Conservation (phyloP, 2,888 invertebrate genomes). For the Flabesymbios commensalis region DNA sequence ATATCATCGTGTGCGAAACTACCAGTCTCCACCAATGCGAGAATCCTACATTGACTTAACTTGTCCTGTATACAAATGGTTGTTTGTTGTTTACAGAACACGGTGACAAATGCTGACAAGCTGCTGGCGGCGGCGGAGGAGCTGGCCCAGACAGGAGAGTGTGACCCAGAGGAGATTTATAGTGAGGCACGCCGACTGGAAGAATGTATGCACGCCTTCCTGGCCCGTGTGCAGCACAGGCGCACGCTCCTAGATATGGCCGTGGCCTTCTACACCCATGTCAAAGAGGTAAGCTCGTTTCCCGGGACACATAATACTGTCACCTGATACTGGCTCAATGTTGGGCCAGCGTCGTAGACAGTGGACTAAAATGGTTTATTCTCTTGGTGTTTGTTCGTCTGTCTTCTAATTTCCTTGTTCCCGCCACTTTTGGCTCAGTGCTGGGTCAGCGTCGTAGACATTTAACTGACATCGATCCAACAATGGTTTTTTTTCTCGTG, state of each 20-base stretch:
- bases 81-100: too few species aligned
- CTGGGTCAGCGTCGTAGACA: too few species aligned
- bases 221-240: constrained; percentile 87
- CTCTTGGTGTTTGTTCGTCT: neutral
- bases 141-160: constrained; percentile 86
- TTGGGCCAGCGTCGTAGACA: neutral
- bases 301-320: neutral
- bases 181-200: constrained; percentile 92
- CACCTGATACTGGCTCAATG: neutral
- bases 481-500: too few species aligned
- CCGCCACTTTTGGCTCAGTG: too few species aligned
- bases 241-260: constrained; percentile 88
- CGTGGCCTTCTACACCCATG: constrained; percentile 92
- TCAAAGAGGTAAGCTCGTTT: constrained; percentile 73
- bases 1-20: too few species aligned
- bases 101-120: constrained; percentile 98
- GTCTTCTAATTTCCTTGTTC: neutral
- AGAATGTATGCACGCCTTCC: constrained; percentile 91
- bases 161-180: constrained; percentile 93
- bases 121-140: constrained; percentile 93
- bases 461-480: too few species aligned
- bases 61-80: too few species aligned
- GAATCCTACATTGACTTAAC: too few species aligned
- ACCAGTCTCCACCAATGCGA: too few species aligned
- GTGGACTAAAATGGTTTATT: neutral